A percentile compares a stretch with the other conserved stretches of the same genome.
These are phyloP conservation scores for Oncorhynchus nerka DNA, from an alignment of 2,113 vertebrate genomes.

Conservation along the genomic window DNA sequence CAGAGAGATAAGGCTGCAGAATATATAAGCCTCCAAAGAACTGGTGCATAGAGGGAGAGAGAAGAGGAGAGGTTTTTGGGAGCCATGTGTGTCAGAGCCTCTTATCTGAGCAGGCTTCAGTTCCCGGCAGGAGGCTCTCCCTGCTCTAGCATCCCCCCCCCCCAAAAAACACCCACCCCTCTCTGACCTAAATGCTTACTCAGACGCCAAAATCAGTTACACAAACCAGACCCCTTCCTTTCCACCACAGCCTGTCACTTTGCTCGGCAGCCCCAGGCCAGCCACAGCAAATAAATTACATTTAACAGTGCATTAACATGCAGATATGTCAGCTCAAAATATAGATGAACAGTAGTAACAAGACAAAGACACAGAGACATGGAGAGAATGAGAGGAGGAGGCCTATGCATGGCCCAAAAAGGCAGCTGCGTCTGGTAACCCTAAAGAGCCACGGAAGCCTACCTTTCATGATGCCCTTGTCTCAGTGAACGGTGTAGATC, in stretches of 20 bases:
- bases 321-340: constrained; percentile 1
- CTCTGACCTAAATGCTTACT: constrained; percentile 5
- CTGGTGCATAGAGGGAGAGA: too few species aligned
- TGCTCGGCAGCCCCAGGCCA: not conserved
- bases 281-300: constrained; percentile 7
- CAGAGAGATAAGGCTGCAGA: constrained; percentile 3
- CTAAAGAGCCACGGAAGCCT: not conserved
- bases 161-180: not conserved
- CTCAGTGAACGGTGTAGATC: too few species aligned
- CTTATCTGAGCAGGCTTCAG: constrained; percentile 30
- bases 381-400: not conserved
- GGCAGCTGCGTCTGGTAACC: not conserved
- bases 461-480: constrained; percentile 47
- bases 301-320: constrained; percentile 35
- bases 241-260: too few species aligned
- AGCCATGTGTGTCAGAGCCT: not conserved
- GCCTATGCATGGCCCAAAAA: not conserved
- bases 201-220: not conserved
- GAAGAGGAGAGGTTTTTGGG: not conserved
- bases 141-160: not conserved
- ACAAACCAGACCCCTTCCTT: constrained; percentile 28
- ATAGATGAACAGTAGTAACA: not conserved
- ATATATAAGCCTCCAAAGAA: too few species aligned
- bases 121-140: not conserved
- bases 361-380: too few species aligned